Evolutionary conservation across 1,140 invertebrate genomes (phyloP), one percentile per base, ranked within the genome.

Genomic region (Cyphomyrmex costatus): DNA sequence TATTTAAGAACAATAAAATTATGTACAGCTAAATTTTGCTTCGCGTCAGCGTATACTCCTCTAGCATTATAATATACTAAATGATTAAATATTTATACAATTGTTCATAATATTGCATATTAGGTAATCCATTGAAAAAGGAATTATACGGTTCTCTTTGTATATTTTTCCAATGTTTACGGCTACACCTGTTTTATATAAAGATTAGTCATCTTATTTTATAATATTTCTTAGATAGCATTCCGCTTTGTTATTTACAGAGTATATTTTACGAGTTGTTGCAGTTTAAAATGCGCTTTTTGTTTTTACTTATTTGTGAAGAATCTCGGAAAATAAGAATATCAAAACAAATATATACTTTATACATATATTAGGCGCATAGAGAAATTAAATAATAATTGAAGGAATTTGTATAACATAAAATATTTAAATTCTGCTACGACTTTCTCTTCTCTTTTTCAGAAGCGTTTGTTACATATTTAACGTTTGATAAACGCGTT

Each of bases 331-430:
- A 86, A 82, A 53, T 86, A 88, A 82, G 77, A 71, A 30, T 21
- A 30, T 86, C 33, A 46, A 36, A 86, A 70, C 8, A 85, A 68
- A 12, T 85, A 58, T 65, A 58, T 65, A 58, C 36, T 68, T 79
- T 56, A 58, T 70, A 56, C 2, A n/a, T n/a, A 14, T 16, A 74
- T 82, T 73, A 51, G 14, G 61, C 2, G 68, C 33, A 85, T 53
- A 42, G 21, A 70, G 21, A 80, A 88, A 61, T 56, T 77, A 61
- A 56, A 65, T 88, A 71, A 86, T 66, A 80, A 88, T 76, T 53
- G 74, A 88, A 89, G 76, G 53, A 88, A 88, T 86, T 88, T 88
- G n/a, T 86, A 88, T 86, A 77, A 77, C 19, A 33, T 70, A 51
- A 88, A 58, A 49, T 10, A 33, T 49, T 76, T 46, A 27, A 84